Evolutionary conservation across 1,140 invertebrate genomes (phyloP).

Genomic region (Leptopilina clavipes): DNA sequence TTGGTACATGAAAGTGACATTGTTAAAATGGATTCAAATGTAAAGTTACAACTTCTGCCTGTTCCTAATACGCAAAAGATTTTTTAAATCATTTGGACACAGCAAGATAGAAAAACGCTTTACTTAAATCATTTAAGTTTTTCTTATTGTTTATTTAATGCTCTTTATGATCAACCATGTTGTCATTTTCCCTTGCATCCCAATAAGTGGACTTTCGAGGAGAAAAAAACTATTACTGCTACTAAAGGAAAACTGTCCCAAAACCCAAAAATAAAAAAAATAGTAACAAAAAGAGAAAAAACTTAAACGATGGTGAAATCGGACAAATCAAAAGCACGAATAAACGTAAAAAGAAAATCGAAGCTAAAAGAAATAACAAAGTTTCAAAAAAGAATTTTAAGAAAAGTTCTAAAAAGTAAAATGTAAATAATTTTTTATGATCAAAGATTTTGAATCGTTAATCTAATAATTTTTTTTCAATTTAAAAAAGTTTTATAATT

Average conservation of each 20-base stretch:
- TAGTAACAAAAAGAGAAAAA: background rate
- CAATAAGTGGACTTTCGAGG: slow-evolving; percentile 13
- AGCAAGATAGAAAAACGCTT: slow-evolving; percentile 4
- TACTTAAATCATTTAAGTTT: slow-evolving; percentile 38
- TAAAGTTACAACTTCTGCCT: too few relatives aligned
- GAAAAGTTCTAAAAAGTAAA: too few relatives aligned
- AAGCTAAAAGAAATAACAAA: too few relatives aligned
- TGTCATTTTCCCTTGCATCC: slow-evolving; percentile 23
- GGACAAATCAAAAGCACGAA: background rate
- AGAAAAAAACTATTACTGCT: background rate
- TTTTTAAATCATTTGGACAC: slow-evolving; percentile 35
- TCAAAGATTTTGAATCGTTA: too few relatives aligned
- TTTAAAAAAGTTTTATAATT: too few relatives aligned
- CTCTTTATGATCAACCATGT: slow-evolving; percentile 26
- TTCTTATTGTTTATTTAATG: slow-evolving; percentile 28
- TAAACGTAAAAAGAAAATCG: background rate
- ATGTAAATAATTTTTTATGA: too few relatives aligned
- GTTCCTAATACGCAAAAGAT: slow-evolving; percentile 53
- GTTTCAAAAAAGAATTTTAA: too few relatives aligned
- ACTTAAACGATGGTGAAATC: too few relatives aligned
- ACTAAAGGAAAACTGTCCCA: background rate
- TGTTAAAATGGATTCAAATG: too few relatives aligned
- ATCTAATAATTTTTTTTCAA: too few relatives aligned
- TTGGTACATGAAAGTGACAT: too few relatives aligned
- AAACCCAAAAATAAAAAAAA: background rate